Conservation (phyloP, 2,888 invertebrate species). For the Epirrhoe alternata region DNA sequence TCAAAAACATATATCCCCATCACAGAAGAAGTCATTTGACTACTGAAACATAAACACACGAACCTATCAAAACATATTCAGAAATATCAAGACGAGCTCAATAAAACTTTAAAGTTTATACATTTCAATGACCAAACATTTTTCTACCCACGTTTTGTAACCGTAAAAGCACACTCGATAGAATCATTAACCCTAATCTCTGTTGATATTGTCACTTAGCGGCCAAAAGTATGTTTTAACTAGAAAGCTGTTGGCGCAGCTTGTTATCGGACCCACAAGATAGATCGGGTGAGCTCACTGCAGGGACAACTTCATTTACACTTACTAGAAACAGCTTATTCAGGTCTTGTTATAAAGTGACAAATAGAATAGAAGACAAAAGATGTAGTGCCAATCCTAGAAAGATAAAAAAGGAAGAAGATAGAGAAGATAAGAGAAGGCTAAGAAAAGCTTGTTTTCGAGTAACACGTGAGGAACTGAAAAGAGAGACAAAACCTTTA, state of each 20-base stretch:
- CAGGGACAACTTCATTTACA: slow-evolving; percentile 16
- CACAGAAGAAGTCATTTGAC: too few relatives aligned
- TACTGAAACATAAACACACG: too few relatives aligned
- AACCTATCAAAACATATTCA: not conserved
- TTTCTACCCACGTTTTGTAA: slow-evolving; percentile 11
- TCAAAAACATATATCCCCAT: too few relatives aligned
- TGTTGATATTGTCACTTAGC: slow-evolving; percentile 50
- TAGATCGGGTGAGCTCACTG: slow-evolving; percentile 16
- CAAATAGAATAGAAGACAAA: not conserved
- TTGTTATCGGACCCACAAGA: slow-evolving; percentile 29
- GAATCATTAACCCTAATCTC: slow-evolving; percentile 50
- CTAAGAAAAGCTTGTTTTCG: too few relatives aligned
- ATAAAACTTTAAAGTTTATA: not conserved
- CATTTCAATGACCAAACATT: not conserved
- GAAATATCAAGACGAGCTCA: not conserved
- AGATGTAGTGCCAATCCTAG: not conserved
- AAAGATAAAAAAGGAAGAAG: not conserved
- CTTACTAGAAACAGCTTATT: not conserved
- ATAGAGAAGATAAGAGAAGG: not conserved
- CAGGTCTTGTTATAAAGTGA: not conserved
- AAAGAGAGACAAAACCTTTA: too few relatives aligned
- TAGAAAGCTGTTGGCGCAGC: slow-evolving; percentile 36
- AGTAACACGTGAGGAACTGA: too few relatives aligned
- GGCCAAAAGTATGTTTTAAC: slow-evolving; percentile 34
- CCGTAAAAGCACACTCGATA: slow-evolving; percentile 42